Base-by-base conservation (phyloP, 2,797 vertebrate genomes). In the Eremophila alpestris region DNA sequence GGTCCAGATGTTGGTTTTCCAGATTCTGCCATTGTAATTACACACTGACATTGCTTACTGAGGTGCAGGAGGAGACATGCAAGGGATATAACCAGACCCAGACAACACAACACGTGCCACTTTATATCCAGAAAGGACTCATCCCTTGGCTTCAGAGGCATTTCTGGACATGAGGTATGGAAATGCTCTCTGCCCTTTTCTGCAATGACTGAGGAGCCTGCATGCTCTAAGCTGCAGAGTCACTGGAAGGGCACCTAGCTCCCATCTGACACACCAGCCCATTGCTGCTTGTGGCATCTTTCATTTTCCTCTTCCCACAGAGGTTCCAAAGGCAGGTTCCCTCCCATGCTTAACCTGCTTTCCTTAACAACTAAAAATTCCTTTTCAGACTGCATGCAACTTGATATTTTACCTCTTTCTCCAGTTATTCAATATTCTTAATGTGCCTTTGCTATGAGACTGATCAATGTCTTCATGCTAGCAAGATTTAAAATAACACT, bases 61-160 rank as follows among this genome's bases (percentile, higher is more conserved):
- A 81, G 70, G 38, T 76, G 67, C 40, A 56, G 70, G 9, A 62
- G 5, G 7, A 51, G 41, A 73, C 2, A 10, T 13, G 30, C 10
- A 30, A 32, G 15, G 24, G 21, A 23, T 49, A 41, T 9, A 83
- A 55, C 18, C 30, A 79, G 52, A 41, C 6, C 52, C 56, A 9
- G 69, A 41, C n/a, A 69, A 36, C 30, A 67, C 0, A 0, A 40
- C 7, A 49, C 0, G 0, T 19, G 14, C 7, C 48, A 26, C 16
- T 62, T 87, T 43, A 38, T 43, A 65, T 27, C 30, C 48, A 73
- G 51, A 55, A 69, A 71, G 16, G 16, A 80, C 6, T 7, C 9
- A 26, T 34, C n/a, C 32, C 30, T 90, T 63, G 0, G 1, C 30
- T 83, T 75, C 69, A 59, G 74, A 58, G 55, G 20, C 40, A 48